Base-by-base conservation (phyloP, 2,888 invertebrate species). In the Chloroclysta siterata region DNA sequence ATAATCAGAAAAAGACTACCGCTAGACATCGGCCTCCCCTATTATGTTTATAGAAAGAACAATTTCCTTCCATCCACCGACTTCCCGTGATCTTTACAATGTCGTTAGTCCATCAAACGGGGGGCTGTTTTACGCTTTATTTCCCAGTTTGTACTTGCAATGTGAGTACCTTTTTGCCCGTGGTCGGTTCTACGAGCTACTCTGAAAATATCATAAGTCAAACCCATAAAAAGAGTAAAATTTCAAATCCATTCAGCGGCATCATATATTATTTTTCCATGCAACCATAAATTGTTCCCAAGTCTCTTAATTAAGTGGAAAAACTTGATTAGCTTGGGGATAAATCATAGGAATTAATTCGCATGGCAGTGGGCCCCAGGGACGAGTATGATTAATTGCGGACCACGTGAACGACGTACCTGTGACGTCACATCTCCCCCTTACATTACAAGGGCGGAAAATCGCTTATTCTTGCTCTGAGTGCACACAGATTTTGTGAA, bases 301-400 rank as follows among this genome's bases (percentile, higher is more conserved):
- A 63, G 56, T 63, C 60, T 66, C 72, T 65, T 70, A 72, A 71
- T 70, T 70, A 70, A 69, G 58, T 67, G 63, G 63, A 71, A 70
- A 70, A 70, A 72, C 72, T 70, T 72, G 70, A 72, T 72, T 72
- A 72, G 66, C 68, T 60, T 50, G 57, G 59, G 58, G 63, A 72
- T 72, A 72, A 70, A 72, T 72, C 68, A 72, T 58, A 57, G 63
- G 65, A 66, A 69, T 69, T 68, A 72, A 67, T 70, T 63, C 68
- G 10, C 8, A 50, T 28, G 54, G 58, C 63, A 44, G 33, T 29
- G 29, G 53, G 28, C 65, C 61, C 53, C n/a, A 14, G 48, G 65
- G 53, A 53, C 51, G 58, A 55, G 60, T 60, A 54, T 65, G 65
- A 65, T 65, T 65, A 61, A 65, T 65, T 55, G 41, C 51, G 54